Evolutionary conservation across 2,888 invertebrate genomes (phyloP).

Genomic region (Dysmachus trigonus): DNA sequence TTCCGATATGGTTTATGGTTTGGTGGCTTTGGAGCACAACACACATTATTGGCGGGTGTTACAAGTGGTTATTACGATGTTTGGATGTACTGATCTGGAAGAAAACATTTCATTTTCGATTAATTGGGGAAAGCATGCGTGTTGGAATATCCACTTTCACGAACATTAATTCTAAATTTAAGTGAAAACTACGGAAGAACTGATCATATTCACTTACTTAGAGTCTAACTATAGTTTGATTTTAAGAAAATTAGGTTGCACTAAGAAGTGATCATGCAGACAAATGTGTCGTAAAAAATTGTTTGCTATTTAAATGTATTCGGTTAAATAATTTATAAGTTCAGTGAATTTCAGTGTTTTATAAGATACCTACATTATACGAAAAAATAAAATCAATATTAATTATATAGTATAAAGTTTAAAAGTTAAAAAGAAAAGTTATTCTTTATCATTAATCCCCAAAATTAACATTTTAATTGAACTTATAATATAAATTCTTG

Average conservation of each 20-base stretch:
- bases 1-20: conserved; percentile 15
- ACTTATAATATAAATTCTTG: too few relatives aligned
- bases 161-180: not conserved
- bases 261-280: not conserved
- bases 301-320: not conserved
- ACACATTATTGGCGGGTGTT: not conserved
- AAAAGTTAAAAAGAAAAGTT: too few relatives aligned
- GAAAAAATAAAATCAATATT: too few relatives aligned
- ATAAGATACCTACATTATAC: too few relatives aligned
- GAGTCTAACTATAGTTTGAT: not conserved
- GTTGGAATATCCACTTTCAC: not conserved
- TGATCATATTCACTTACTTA: not conserved
- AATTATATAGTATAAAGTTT: too few relatives aligned
- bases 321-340: too few relatives aligned
- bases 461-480: too few relatives aligned
- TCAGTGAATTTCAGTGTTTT: too few relatives aligned
- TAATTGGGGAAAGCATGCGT: not conserved
- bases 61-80: not conserved
- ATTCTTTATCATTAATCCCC: too few relatives aligned
- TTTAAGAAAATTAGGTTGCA: not conserved
- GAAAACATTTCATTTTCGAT: not conserved
- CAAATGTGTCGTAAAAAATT: not conserved
- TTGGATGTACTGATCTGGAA: not conserved
- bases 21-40: conserved; percentile 7
- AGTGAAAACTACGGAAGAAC: not conserved